Percentiles rank a stretch among this genome's conserved stretches.
These are phyloP conservation scores for Nyctalus aviator DNA, from an alignment of 2,797 vertebrate species.

Conservation along the genomic window DNA sequence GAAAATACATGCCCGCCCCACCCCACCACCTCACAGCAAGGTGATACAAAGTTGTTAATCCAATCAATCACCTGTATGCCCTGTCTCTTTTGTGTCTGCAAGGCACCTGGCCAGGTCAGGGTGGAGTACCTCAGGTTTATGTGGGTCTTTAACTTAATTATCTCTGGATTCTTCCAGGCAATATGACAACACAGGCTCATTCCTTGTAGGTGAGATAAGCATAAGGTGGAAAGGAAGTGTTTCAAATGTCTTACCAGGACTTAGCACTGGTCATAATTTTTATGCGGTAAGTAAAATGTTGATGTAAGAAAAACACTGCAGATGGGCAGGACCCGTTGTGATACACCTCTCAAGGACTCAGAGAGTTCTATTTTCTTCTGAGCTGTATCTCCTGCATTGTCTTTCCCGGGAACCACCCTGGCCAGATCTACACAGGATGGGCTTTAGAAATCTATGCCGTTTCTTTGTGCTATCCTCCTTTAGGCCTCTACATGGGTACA, in stretches of 20 bases:
- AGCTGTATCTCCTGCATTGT: background rate
- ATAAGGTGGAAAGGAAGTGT: conserved; percentile 2
- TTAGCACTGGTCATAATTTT: conserved; percentile 33
- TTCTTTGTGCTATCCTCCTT: background rate
- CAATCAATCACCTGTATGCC: background rate
- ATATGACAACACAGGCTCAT: conserved; percentile 58
- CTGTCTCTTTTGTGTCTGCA: background rate
- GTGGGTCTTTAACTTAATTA: conserved; percentile 55
- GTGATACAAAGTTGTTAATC: conserved; percentile 19
- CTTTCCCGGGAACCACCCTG: background rate
- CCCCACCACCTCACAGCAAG: background rate
- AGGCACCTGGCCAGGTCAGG: background rate
- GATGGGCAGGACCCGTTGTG: background rate
- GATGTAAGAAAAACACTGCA: background rate
- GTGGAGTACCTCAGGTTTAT: conserved; percentile 40
- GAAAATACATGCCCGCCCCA: background rate
- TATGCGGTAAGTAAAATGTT: background rate
- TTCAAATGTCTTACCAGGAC: conserved; percentile 11
- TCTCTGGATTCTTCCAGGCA: conserved; percentile 46
- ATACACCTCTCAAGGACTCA: background rate
- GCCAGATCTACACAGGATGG: too few relatives aligned
- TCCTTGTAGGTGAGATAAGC: conserved; percentile 67
- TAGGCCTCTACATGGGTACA: background rate
- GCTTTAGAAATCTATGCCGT: background rate
- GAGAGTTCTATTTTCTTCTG: background rate